A percentile compares a stretch with the other conserved stretches of the same genome.
Conservation (phyloP, 2,797 vertebrate species). For the Columba guinea region DNA sequence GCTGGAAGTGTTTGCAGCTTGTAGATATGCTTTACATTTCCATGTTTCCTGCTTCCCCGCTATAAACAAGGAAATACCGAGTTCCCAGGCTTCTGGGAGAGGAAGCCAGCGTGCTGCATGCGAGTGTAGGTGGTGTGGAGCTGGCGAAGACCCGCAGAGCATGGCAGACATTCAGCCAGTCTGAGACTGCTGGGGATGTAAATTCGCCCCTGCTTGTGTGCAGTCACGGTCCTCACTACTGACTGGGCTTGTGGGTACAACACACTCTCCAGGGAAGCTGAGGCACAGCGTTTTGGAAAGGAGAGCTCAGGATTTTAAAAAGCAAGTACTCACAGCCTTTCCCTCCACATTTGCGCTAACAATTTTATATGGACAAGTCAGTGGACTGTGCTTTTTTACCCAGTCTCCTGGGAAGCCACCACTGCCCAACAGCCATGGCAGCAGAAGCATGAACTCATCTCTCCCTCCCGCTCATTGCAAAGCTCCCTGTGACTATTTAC, state of each 20-base stretch:
- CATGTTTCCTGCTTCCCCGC: not conserved
- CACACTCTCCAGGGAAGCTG: not conserved
- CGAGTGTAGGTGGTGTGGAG: accelerated
- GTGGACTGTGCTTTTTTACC: not conserved
- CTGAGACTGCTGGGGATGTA: not conserved
- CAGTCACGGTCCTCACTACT: not conserved
- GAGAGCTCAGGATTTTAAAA: not conserved
- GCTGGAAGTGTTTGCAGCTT: slow-evolving; percentile 12
- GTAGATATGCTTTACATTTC: slow-evolving; percentile 15
- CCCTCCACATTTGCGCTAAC: not conserved
- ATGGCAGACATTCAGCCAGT: accelerated
- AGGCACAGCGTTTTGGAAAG: not conserved
- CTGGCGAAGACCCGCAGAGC: not conserved
- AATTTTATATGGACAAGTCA: not conserved
- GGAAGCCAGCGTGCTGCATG: not conserved
- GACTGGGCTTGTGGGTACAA: not conserved
- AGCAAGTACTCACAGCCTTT: not conserved
- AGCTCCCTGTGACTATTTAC: slow-evolving; percentile 7
- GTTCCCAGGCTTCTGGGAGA: not conserved
- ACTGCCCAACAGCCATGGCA: not conserved
- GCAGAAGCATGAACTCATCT: not conserved
- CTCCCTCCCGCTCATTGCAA: not conserved
- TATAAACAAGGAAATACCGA: not conserved
- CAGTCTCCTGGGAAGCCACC: not conserved
- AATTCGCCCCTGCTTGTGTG: not conserved